Percentiles rank a stretch among this genome's conserved stretches.
These are phyloP conservation scores for Oligia fasciuncula DNA, from an alignment of 2,888 invertebrate species.

Conservation along the genomic window DNA sequence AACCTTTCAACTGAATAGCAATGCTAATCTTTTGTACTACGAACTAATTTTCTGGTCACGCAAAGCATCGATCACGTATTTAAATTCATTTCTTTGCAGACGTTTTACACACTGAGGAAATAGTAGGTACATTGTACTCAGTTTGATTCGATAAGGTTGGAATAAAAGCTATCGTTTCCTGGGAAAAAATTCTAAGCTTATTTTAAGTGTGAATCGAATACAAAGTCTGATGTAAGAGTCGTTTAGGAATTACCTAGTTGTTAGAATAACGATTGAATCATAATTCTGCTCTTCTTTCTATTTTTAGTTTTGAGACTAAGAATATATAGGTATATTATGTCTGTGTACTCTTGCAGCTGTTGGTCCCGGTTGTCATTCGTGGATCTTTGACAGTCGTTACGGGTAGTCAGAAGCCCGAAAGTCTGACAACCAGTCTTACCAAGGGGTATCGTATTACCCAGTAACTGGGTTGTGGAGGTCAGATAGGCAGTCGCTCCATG, in stretches of 20 bases:
- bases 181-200: slow-evolving; percentile 8
- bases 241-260: not conserved
- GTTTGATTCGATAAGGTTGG: slow-evolving; percentile 22
- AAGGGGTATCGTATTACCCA: too few species aligned
- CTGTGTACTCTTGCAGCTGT: too few species aligned
- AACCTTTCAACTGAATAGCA: slow-evolving; percentile 41
- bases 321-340: not conserved
- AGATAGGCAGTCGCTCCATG: too few species aligned
- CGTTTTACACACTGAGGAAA: slow-evolving; percentile 31
- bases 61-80: slow-evolving; percentile 60
- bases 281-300: not conserved
- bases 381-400: too few species aligned
- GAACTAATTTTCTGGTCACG: slow-evolving; percentile 61
- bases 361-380: too few species aligned
- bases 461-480: too few species aligned
- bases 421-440: too few species aligned
- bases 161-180: slow-evolving; percentile 34
- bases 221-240: too few species aligned
- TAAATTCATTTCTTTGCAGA: slow-evolving; percentile 53
- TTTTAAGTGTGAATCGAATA: slow-evolving; percentile 6
- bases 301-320: not conserved
- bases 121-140: not conserved
- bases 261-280: not conserved
- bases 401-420: too few species aligned
- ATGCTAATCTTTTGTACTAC: slow-evolving; percentile 56